Percentiles rank a stretch among this genome's conserved stretches.
Conservation (phyloP, 2,113 vertebrate genomes). For the Sardina pilchardus region DNA sequence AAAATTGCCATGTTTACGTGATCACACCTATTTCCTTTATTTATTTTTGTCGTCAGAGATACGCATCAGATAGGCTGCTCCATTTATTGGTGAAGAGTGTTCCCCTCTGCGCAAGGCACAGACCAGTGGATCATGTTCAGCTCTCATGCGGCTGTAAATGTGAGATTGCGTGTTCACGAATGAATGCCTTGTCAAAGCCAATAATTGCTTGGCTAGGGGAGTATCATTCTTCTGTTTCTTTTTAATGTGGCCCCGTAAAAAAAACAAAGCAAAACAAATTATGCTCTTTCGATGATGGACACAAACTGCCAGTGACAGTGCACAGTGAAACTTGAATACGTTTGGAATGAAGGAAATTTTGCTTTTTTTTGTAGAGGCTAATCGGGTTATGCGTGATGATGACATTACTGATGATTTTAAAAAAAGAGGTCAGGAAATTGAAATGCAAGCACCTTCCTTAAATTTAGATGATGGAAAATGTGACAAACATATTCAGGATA, state of each 20-base stretch:
- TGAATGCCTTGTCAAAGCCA: background rate
- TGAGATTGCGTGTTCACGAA: background rate
- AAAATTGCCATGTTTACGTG: background rate
- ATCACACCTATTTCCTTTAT: background rate
- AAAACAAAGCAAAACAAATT: background rate
- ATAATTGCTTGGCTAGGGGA: background rate
- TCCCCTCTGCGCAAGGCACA: background rate
- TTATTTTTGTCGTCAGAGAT: background rate
- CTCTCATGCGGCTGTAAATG: background rate
- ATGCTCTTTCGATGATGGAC: background rate
- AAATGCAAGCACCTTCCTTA: constrained; percentile 1
- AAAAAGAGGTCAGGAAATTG: background rate
- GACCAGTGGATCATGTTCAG: background rate
- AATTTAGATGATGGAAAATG: background rate
- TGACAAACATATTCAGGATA: too few species aligned
- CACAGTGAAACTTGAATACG: background rate
- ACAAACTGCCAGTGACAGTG: background rate
- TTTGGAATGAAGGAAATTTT: background rate
- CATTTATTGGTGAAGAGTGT: background rate
- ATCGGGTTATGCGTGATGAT: background rate
- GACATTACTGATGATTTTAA: background rate
- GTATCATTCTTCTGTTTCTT: background rate
- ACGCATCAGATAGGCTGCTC: background rate
- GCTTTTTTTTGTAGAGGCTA: background rate
- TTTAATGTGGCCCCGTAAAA: background rate